Percentiles rank a stretch among this genome's conserved stretches.
Conservation (phyloP, 2,113 vertebrate species). For the Grammatotria lemairii region DNA sequence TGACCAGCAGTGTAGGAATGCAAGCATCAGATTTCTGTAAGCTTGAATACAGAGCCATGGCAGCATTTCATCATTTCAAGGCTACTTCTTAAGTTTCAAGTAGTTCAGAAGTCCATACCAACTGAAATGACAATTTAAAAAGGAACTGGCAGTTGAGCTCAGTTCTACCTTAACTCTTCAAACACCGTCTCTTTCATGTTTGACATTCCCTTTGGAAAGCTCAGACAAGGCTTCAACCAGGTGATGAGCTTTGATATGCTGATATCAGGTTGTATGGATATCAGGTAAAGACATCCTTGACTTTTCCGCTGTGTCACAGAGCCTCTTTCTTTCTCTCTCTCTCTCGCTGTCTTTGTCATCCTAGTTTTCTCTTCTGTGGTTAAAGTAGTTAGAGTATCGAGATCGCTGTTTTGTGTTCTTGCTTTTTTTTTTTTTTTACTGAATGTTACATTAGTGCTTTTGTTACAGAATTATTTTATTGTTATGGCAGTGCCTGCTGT, state of each 20-base stretch:
- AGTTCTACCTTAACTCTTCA: conserved; percentile 20
- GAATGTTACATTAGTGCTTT: neutral
- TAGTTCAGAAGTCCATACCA: neutral
- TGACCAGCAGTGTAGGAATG: neutral
- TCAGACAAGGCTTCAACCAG: conserved; percentile 25
- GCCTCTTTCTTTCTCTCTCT: neutral
- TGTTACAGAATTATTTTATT: neutral
- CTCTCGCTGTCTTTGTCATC: neutral
- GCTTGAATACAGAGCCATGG: neutral
- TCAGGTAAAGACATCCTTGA: neutral
- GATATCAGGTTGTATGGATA: conserved; percentile 14
- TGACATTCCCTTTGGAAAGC: conserved; percentile 37
- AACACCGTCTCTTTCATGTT: conserved; percentile 26
- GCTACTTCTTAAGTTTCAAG: neutral
- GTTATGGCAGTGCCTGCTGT: neutral
- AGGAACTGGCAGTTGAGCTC: conserved; percentile 18
- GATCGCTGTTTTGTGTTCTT: neutral
- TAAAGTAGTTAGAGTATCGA: neutral
- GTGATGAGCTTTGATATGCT: conserved; percentile 43
- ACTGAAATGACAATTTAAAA: conserved; percentile 24
- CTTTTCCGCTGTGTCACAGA: neutral
- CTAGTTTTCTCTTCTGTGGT: neutral
- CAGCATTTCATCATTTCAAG: conserved; percentile 19
- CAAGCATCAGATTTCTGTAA: neutral
- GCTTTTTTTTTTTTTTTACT: neutral